Base-by-base conservation (phyloP, 2,888 invertebrate genomes). In the Gari tellinella region DNA sequence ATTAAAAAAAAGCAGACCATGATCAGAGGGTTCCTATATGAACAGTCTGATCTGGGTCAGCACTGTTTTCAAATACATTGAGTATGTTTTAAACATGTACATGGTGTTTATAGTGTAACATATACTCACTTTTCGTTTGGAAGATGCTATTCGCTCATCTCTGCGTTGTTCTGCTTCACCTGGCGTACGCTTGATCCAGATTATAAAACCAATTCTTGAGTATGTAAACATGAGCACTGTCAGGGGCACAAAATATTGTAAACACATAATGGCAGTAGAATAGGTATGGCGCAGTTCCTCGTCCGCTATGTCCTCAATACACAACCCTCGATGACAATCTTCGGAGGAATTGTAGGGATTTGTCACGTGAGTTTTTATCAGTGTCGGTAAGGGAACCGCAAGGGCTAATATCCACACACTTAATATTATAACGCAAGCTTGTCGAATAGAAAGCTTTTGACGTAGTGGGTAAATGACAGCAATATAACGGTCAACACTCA, bases 381-480 rank as follows among this genome's bases (percentile, higher is more conserved):
- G 95, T 49, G 96, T 96, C 0, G 97, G 97, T 23, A 96, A 93
- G 0, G 96, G 96, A 0, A 97, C 96, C 2, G 95, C 93, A 23
- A 96, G 91, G 0, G 97, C 96, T 0, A 96, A 94, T 1, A 94
- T 83, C 96, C 96, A 97, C 0, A 96, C 95, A 0, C 93, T 92
- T 0, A 93, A 93, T 38, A 97, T 96, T 48, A 95, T 94, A 65
- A 94, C 89, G 72, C 95, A 94, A 0, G 96, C 95, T 17, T 94
- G 94, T 40, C 94, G 94, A 88, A 95, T 96, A 23, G 96, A 95
- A 88, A 97, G 94, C 45, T 97, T 94, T 0, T 96, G 97, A 82
- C 95, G 94, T 61, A 98, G 91, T 0, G 97, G 97, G 93, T 96
- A 95, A 94, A 97, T 95, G 73, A 98, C 97, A 57, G 96, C 97